Conservation (phyloP, 2,888 invertebrate genomes). For the Agrotis segetum region DNA sequence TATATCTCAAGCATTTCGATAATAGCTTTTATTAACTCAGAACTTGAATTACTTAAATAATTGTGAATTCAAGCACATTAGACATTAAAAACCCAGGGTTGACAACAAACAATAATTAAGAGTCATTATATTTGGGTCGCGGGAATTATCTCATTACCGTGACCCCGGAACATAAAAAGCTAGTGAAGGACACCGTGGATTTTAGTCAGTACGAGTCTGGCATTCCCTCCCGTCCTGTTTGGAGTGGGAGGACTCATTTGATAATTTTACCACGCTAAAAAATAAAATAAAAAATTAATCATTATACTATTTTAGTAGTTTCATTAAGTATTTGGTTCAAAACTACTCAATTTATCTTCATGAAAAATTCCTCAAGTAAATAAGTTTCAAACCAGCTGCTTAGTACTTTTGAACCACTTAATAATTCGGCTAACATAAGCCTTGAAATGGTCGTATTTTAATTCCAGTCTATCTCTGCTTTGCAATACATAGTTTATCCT, state of each 20-base stretch:
- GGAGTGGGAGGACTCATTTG: too few species aligned
- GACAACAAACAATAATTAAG: not conserved
- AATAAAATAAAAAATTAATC: too few species aligned
- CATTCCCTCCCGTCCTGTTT: too few species aligned
- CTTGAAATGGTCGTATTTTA: slow-evolving; percentile 1
- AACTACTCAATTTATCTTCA: not conserved
- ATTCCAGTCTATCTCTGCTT: not conserved
- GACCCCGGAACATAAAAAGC: too few species aligned
- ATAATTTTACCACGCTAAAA: too few species aligned
- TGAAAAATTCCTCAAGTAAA: not conserved
- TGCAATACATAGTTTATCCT: not conserved
- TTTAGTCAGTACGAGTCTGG: too few species aligned
- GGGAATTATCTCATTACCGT: too few species aligned
- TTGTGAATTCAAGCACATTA: too few species aligned
- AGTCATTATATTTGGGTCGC: too few species aligned
- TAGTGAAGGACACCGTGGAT: too few species aligned
- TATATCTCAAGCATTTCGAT: slow-evolving; percentile 2
- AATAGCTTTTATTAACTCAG: not conserved
- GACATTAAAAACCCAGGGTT: too few species aligned
- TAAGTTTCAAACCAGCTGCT: not conserved
- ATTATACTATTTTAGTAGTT: too few species aligned
- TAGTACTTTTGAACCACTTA: not conserved
- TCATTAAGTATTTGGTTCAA: not conserved
- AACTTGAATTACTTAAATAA: not conserved
- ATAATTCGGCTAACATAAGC: not conserved